Base-by-base conservation (phyloP, 2,888 invertebrate genomes). In the Athripsodes cinereus region DNA sequence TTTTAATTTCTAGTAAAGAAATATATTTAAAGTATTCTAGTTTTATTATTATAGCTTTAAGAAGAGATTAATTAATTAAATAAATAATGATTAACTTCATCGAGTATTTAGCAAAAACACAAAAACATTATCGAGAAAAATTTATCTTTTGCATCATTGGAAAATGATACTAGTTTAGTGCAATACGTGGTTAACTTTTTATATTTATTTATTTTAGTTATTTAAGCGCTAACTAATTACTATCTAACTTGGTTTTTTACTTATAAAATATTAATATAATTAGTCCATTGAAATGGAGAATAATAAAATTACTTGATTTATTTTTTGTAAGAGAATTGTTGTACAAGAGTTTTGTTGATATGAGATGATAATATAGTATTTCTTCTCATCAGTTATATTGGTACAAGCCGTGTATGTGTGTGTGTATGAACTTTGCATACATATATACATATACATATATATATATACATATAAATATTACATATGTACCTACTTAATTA, bases 1-100 rank as follows among this genome's bases (percentile, higher is more conserved):
- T 79, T 80, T 3, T 80, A 78, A 79, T 79, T 79, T 76, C 78
- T 75, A 78, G n/a, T 74, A 78, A 74, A 57, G 53, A 58, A 60
- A 61, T 52, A 16, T 52, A 52, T 26, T 50, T 62, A 76, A 76
- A 77, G 74, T 78, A 77, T 77, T 77, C 76, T 78, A 79, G 78
- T 74, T 77, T 75, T 64, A 64, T 64, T 61, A 63, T 52, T 58
- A 58, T 63, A 64, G 63, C 58, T 63, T 62, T 64, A 76, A 78
- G 76, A 75, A 73, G 69, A 26, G 26, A 26, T 26, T 26, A 3
- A n/a, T n/a, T n/a, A n/a, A n/a, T n/a, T n/a, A n/a, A n/a, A 72
- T 74, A 77, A 74, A 77, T 72, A 74, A 75, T 57, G 55, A 34
- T 54, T 58, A 56, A 60, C 55, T 47, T 52, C 60, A 60, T 46